Conservation (phyloP, 1,140 invertebrate species). For the Eciton burchellii region DNA sequence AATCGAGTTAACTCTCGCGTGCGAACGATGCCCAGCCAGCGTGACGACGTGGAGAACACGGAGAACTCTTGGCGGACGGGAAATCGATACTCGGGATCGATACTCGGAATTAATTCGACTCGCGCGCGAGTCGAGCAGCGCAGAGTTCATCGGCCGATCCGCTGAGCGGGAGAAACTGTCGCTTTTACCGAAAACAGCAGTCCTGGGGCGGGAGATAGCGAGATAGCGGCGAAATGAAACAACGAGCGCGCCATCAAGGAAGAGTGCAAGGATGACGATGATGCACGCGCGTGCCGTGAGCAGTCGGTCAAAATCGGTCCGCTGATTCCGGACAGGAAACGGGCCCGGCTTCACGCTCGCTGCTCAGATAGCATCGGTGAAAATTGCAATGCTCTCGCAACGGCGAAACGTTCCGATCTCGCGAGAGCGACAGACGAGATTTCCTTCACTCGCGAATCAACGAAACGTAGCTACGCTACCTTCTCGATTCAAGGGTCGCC, state of each 20-base stretch:
- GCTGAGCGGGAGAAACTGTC: background rate
- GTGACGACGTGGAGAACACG: background rate
- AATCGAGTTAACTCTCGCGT: background rate
- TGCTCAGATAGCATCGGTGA: constrained; percentile 75
- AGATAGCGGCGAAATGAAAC: background rate
- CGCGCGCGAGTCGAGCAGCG: background rate
- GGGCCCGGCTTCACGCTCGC: constrained; percentile 77
- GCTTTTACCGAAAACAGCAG: background rate
- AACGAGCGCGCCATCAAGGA: constrained; percentile 17
- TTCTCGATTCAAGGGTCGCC: constrained; percentile 43
- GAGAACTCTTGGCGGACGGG: no score
- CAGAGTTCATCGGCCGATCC: background rate
- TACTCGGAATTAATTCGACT: background rate
- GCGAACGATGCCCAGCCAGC: background rate
- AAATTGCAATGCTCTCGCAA: constrained; percentile 73
- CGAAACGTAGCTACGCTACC: background rate
- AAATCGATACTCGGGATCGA: background rate
- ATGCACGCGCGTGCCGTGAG: constrained; percentile 55
- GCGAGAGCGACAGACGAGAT: constrained; percentile 14
- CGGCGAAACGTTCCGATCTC: constrained; percentile 67
- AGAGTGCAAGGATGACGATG: constrained; percentile 8
- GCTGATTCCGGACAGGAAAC: constrained; percentile 76
- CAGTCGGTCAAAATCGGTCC: constrained; percentile 68
- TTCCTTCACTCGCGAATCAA: constrained; percentile 15
- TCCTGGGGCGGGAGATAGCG: background rate